Evolutionary conservation across 2,113 vertebrate species (phyloP).

Genomic region (Chascanopsetta lugubris): DNA sequence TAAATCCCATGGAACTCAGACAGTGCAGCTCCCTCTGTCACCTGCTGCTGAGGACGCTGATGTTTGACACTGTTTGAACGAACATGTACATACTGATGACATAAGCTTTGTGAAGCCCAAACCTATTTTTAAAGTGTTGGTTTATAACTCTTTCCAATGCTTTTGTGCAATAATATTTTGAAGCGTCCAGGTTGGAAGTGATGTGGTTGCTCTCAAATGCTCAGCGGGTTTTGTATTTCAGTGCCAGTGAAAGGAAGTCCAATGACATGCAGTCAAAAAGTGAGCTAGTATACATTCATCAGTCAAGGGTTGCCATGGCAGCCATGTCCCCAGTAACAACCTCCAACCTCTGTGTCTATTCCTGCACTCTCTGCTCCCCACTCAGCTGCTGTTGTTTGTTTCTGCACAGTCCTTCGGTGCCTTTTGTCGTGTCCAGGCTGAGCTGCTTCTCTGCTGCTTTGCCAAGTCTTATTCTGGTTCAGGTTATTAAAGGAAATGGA

Average conservation of each 20-base stretch:
- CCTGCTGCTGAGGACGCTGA: constrained; percentile 34
- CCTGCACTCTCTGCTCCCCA: constrained; percentile 1
- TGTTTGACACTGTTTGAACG: too few species aligned
- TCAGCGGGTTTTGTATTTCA: neutral
- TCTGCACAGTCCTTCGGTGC: constrained; percentile 5
- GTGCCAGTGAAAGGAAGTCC: neutral
- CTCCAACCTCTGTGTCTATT: constrained; percentile 5
- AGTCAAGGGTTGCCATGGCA: constrained; percentile 42
- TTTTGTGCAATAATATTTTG: neutral
- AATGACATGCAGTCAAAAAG: too few species aligned
- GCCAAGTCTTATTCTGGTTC: neutral
- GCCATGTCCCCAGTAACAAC: constrained; percentile 11
- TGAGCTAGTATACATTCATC: constrained; percentile 4
- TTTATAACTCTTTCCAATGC: neutral
- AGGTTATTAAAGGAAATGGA: neutral
- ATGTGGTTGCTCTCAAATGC: neutral
- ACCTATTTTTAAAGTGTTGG: neutral
- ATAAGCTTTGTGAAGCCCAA: constrained; percentile 40
- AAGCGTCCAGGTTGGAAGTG: neutral
- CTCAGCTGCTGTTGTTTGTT: constrained; percentile 12
- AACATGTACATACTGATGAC: constrained; percentile 28
- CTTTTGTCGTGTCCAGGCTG: constrained; percentile 6
- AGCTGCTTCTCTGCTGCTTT: constrained; percentile 13
- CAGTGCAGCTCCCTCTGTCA: neutral
- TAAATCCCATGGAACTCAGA: constrained; percentile 3